Evolutionary conservation across 2,797 vertebrate species (phyloP).

Genomic region (Halcyon badia): DNA sequence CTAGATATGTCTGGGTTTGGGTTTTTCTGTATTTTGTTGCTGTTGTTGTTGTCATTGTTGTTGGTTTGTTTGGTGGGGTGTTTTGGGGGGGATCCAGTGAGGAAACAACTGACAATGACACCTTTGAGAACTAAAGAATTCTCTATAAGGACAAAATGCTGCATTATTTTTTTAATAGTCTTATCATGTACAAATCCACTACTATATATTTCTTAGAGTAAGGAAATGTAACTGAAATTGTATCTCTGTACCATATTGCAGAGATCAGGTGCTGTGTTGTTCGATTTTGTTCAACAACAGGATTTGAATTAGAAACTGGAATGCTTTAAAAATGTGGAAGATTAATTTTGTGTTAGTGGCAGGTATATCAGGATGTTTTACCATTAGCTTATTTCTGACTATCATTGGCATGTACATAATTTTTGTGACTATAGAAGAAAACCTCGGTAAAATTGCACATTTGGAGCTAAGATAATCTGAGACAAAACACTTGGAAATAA

Average conservation of each 20-base stretch:
- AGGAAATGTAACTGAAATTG: not conserved
- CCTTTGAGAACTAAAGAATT: not conserved
- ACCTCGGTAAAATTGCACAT: not conserved
- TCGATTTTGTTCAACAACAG: not conserved
- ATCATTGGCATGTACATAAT: not conserved
- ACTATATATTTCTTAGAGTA: not conserved
- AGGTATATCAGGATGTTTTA: not conserved
- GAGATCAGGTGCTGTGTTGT: not conserved
- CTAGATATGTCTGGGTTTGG: not conserved
- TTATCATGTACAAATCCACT: not conserved
- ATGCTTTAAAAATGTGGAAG: not conserved
- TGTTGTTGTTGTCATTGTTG: not conserved
- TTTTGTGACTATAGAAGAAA: not conserved
- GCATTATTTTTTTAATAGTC: not conserved
- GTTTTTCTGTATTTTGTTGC: accelerated
- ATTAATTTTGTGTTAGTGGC: not conserved
- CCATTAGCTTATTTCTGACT: not conserved
- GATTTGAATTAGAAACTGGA: not conserved
- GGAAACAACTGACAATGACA: not conserved
- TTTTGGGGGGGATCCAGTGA: not conserved
- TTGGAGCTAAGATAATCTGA: not conserved
- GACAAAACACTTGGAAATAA: not conserved
- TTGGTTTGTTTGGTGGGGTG: accelerated
- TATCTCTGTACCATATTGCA: not conserved
- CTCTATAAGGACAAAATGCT: not conserved